Base-by-base conservation (phyloP, 2,113 vertebrate genomes). In the Rhinoderma darwinii region DNA sequence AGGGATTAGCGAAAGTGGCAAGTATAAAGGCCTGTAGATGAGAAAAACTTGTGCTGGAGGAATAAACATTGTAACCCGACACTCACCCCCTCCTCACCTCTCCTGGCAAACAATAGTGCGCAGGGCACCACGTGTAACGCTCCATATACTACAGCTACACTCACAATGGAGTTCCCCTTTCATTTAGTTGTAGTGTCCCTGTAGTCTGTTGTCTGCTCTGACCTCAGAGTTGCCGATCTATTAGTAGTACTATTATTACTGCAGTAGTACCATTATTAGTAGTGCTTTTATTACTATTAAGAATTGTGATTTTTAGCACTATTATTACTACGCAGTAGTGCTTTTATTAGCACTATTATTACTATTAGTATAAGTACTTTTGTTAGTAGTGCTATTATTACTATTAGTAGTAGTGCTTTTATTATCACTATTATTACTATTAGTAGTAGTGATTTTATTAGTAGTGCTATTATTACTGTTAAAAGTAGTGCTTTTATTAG, bases 41-140 rank as follows among this genome's bases (percentile, higher is more conserved):
- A 95, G 93, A 95, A 95, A 94, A 94, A 94, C 93, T 93, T 93
- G 91, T 95, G 93, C 90, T 93, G 92, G 90, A 18, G 94, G 95
- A 95, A 95, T 93, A 94, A 96, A 95, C 94, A 95, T 30, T 90
- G 95, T 94, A 95, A 95, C 92, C 90, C 88, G 94, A 95, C 90
- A 89, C 94, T 93, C 93, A 91, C 93, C 93, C 94, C 93, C 61
- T 80, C 74, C 37, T 86, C 75, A 84, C 47, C 44, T 80, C 92
- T 90, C 90, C 84, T 44, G 92, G 89, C 92, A 93, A 89, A 95
- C 94, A 95, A 95, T 92, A 95, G 90, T 89, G 88, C 92, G 94
- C 94, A 94, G 93, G 94, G 89, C 87, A 81, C 89, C 94, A 95
- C 92, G 91, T 94, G 74, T 78, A 80, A 86, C 88, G 89, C 87